phyloP scores from a whole-genome alignment of 2,888 invertebrate genomes.

The Thymelicus sylvestris region DNA sequence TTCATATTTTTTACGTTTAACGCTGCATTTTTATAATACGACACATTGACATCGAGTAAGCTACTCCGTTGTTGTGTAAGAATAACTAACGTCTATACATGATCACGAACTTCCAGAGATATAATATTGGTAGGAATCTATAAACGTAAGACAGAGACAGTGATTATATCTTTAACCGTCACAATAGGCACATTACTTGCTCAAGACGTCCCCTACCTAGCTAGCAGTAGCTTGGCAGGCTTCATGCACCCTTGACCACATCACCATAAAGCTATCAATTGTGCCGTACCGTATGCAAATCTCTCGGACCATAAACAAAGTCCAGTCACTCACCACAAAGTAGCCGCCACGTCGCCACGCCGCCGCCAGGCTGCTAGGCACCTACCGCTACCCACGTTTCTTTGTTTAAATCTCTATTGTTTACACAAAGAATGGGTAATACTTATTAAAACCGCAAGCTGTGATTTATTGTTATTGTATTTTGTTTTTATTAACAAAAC shows the following conservation, averaged over 20 bases:
- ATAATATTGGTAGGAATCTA: too few relatives aligned
- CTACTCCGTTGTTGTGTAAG: too few relatives aligned
- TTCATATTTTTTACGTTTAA: too few relatives aligned
- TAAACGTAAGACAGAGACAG: too few relatives aligned
- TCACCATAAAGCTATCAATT: not conserved
- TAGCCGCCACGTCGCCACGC: not conserved
- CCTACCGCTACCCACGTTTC: not conserved
- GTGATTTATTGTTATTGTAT: conserved; percentile 12
- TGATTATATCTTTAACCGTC: too few relatives aligned
- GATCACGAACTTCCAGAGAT: too few relatives aligned
- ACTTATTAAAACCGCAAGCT: conserved; percentile 10
- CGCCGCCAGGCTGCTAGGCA: not conserved
- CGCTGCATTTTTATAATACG: too few relatives aligned
- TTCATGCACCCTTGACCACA: conserved; percentile 2
- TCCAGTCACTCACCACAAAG: conserved; percentile 2
- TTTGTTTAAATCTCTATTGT: conserved; percentile 12
- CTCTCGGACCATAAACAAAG: conserved; percentile 1
- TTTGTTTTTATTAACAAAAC: conserved; percentile 2
- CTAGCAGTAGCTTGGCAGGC: not conserved
- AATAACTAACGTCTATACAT: too few relatives aligned
- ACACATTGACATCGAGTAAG: too few relatives aligned
- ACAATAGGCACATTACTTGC: too few relatives aligned
- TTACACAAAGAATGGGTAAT: not conserved
- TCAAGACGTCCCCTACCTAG: too few relatives aligned
- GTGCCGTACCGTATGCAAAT: not conserved